Percentiles rank a stretch among this genome's conserved stretches.
These are phyloP conservation scores for Machimus atricapillus DNA, from an alignment of 2,888 invertebrate genomes.

Conservation along the genomic window DNA sequence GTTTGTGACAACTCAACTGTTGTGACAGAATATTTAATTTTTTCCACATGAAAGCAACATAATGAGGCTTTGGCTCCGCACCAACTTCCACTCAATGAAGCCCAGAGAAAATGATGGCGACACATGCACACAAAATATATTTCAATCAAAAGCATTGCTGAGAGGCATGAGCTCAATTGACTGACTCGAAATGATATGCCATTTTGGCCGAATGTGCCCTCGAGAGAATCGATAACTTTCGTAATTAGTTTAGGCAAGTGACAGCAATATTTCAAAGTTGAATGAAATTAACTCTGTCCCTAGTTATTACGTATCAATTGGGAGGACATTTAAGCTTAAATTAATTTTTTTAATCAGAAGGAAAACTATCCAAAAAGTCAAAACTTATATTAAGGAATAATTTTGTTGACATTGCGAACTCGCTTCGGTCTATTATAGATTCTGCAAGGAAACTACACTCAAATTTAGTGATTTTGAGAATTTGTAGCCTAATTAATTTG, in stretches of 20 bases:
- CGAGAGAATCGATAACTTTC: neutral
- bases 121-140: neutral
- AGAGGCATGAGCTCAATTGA: neutral
- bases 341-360: neutral
- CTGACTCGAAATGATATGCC: neutral
- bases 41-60: neutral
- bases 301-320: neutral
- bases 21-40: neutral
- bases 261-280: neutral
- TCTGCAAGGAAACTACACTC: too few relatives aligned
- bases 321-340: neutral
- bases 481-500: too few relatives aligned
- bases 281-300: neutral
- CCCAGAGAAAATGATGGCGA: neutral
- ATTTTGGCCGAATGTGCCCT: neutral
- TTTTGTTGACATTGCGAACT: too few relatives aligned
- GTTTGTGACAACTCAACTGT: neutral
- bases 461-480: too few relatives aligned
- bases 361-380: neutral
- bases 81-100: neutral
- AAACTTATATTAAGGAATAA: too few relatives aligned
- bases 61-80: neutral
- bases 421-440: too few relatives aligned
- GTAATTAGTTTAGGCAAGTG: neutral
- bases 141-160: neutral